A percentile compares a stretch with the other conserved stretches of the same genome.
Evolutionary conservation across 2,888 invertebrate species (phyloP).

Genomic region (Margaritifera margaritifera): DNA sequence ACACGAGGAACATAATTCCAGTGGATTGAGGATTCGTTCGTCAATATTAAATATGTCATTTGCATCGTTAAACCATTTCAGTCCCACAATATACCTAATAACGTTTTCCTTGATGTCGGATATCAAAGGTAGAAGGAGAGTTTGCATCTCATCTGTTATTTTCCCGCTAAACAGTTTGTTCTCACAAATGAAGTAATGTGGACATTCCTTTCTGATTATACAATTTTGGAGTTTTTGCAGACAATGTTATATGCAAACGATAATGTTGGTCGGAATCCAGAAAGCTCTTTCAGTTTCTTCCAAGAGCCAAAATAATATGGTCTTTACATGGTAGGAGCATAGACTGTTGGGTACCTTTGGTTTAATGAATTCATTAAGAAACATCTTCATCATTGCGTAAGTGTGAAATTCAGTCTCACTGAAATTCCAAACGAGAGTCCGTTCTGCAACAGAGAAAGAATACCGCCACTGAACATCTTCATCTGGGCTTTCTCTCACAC

Average conservation of each 20-base stretch:
- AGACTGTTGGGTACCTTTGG: background rate
- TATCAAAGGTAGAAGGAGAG: too few relatives aligned
- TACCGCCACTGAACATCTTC: conserved; percentile 4
- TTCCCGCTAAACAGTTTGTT: conserved; percentile 3
- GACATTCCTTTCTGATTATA: background rate
- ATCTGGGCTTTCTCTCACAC: background rate
- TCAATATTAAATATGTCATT: too few relatives aligned
- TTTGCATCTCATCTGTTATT: background rate
- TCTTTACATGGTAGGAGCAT: conserved; percentile 1
- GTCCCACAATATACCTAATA: too few relatives aligned
- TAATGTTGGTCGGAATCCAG: conserved; percentile 1
- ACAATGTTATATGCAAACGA: background rate
- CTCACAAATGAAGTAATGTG: conserved; percentile 3
- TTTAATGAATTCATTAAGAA: background rate
- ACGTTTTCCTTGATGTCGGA: too few relatives aligned
- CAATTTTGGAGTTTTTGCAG: background rate
- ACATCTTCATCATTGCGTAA: conserved; percentile 3
- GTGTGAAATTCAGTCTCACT: conserved; percentile 5
- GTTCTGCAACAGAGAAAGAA: conserved; percentile 3
- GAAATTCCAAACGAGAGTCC: background rate
- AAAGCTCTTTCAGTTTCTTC: background rate
- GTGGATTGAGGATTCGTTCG: too few relatives aligned
- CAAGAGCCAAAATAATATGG: conserved; percentile 2
- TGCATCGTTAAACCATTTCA: too few relatives aligned
- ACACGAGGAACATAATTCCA: too few relatives aligned